These are phyloP conservation scores for Pteropus alecto DNA, from an alignment of 2,113 vertebrate species.

Conservation along the genomic window DNA sequence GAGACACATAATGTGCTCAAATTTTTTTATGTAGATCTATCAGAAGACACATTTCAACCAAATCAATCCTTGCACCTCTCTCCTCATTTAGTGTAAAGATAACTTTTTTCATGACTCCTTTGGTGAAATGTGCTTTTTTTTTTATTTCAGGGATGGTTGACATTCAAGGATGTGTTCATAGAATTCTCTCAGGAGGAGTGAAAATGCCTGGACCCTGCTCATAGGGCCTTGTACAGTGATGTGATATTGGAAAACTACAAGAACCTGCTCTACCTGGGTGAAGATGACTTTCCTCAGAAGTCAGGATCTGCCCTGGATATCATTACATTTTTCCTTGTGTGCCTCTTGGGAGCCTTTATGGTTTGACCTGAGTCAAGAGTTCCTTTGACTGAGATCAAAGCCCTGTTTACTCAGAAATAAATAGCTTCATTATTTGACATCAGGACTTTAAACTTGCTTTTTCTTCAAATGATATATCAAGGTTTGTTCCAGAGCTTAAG, in stretches of 20 bases:
- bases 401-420: not conserved
- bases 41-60: not conserved
- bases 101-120: not conserved
- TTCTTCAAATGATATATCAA: not conserved
- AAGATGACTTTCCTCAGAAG: not conserved
- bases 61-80: accelerated
- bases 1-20: not conserved
- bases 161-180: not conserved
- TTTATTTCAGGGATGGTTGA: not conserved
- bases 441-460: not conserved
- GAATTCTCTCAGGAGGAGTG: not conserved
- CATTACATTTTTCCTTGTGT: not conserved
- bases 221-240: not conserved
- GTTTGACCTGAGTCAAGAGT: no score
- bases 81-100: not conserved
- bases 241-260: constrained; percentile 57
- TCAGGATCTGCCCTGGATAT: not conserved
- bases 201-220: not conserved
- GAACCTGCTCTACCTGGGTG: constrained; percentile 43
- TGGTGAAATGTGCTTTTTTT: not conserved
- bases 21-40: not conserved
- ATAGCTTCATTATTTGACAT: not conserved
- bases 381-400: not conserved
- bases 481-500: not conserved
- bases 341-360: not conserved